Percentiles rank a stretch among this genome's conserved stretches.
Evolutionary conservation across 2,888 invertebrate genomes (phyloP).

Genomic region (Epsilonema sp.): DNA sequence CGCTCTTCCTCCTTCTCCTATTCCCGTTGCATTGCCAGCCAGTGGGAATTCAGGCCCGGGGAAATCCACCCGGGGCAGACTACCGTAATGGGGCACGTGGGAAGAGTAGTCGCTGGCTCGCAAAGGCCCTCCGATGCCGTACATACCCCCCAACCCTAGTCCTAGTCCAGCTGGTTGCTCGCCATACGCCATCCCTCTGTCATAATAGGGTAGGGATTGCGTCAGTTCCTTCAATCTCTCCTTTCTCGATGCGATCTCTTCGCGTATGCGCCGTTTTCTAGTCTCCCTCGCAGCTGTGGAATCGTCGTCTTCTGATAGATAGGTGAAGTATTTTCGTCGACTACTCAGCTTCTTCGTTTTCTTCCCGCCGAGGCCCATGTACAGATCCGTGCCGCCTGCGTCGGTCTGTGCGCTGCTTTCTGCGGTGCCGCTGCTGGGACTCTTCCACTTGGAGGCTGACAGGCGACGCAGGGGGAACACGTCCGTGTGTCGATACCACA

Average conservation of each 20-base stretch:
- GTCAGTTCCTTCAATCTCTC: slow-evolving; percentile 30
- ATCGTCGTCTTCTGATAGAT: no score
- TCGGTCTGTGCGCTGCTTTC: not conserved
- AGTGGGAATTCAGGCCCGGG: slow-evolving; percentile 8
- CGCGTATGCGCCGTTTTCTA: slow-evolving; percentile 39
- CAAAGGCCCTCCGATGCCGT: no score
- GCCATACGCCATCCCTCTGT: not conserved
- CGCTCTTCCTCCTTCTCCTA: slow-evolving; percentile 1
- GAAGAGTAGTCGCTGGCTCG: slow-evolving; percentile 16
- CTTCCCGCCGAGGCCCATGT: not conserved
- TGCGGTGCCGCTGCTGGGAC: not conserved
- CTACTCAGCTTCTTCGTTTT: not conserved
- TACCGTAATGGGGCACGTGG: slow-evolving; percentile 21
- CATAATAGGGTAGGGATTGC: not conserved
- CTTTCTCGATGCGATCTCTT: slow-evolving; percentile 42
- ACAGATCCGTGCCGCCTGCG: not conserved
- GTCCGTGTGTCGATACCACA: no score
- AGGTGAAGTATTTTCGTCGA: slow-evolving; percentile 6
- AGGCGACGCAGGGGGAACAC: not conserved
- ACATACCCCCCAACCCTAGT: not conserved
- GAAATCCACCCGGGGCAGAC: slow-evolving; percentile 20
- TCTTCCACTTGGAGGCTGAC: not conserved
- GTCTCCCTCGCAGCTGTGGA: slow-evolving; percentile 39
- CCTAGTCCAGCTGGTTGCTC: not conserved
- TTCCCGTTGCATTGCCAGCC: no score